Conservation (phyloP, 2,888 invertebrate genomes). For the Sisyra nigra region DNA sequence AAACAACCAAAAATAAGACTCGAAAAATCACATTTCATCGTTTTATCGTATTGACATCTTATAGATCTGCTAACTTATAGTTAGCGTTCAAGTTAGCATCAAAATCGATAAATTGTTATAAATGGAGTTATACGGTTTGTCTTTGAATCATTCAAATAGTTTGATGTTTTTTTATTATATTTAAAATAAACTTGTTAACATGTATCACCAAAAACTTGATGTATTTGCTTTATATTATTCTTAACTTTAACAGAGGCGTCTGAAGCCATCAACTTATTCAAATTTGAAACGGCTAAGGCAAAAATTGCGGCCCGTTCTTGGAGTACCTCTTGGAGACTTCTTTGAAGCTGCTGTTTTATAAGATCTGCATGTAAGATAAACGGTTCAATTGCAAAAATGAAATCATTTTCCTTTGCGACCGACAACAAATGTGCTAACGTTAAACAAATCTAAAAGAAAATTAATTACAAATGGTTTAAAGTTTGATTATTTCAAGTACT, state of each 20-base stretch:
- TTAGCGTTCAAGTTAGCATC: too few relatives aligned
- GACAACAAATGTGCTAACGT: slow-evolving; percentile 55
- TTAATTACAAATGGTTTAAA: slow-evolving; percentile 8
- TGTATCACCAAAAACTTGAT: not conserved
- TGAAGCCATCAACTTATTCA: not conserved
- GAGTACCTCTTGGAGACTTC: slow-evolving; percentile 24
- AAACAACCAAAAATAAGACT: too few relatives aligned
- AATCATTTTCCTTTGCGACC: slow-evolving; percentile 38
- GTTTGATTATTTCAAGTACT: slow-evolving; percentile 25
- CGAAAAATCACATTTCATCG: too few relatives aligned
- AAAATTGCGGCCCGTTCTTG: slow-evolving; percentile 27
- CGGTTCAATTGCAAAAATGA: slow-evolving; percentile 33
- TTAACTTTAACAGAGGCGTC: slow-evolving; percentile 7
- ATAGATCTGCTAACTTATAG: too few relatives aligned
- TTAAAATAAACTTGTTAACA: not conserved
- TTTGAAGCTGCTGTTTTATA: slow-evolving; percentile 23
- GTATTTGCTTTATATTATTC: not conserved
- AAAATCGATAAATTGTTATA: too few relatives aligned
- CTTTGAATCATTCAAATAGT: too few relatives aligned
- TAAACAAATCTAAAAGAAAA: slow-evolving; percentile 44
- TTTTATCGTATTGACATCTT: too few relatives aligned
- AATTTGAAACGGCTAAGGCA: slow-evolving; percentile 17
- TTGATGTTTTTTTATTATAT: too few relatives aligned
- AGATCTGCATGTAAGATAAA: slow-evolving; percentile 29
- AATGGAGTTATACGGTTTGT: too few relatives aligned